A percentile compares a stretch with the other conserved stretches of the same genome.
These are phyloP conservation scores for Leptodactylus fuscus DNA, from an alignment of 2,113 vertebrate species.

Conservation along the genomic window DNA sequence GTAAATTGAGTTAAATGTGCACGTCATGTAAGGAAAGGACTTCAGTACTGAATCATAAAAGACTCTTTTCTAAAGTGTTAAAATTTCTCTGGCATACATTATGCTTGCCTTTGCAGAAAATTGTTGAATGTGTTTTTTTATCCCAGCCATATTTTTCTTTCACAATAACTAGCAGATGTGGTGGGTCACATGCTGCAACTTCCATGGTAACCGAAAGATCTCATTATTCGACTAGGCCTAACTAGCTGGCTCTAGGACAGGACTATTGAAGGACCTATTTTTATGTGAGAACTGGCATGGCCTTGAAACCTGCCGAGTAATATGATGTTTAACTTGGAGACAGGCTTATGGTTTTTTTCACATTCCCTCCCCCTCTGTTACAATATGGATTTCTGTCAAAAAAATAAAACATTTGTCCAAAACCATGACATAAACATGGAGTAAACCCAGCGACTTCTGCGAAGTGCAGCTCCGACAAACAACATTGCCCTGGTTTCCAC, in stretches of 20 bases:
- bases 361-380: slow-evolving; percentile 61
- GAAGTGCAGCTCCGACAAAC: slow-evolving; percentile 17
- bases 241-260: slow-evolving; percentile 65
- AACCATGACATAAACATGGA: slow-evolving; percentile 56
- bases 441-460: slow-evolving; percentile 47
- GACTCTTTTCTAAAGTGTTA: slow-evolving; percentile 64
- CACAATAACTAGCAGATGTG: slow-evolving; percentile 96
- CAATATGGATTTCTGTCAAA: slow-evolving; percentile 46
- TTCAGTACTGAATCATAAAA: slow-evolving; percentile 20
- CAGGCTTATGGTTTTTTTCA: slow-evolving; percentile 65
- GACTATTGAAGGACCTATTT: slow-evolving; percentile 59
- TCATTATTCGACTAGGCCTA: slow-evolving; percentile 73
- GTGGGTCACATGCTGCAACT: slow-evolving; percentile 78
- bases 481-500: slow-evolving; percentile 40
- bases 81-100: slow-evolving; percentile 78
- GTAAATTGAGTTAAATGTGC: background rate
- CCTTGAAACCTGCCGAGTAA: slow-evolving; percentile 66
- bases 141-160: slow-evolving; percentile 82
- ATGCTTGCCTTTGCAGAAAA: slow-evolving; percentile 92
- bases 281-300: slow-evolving; percentile 66
- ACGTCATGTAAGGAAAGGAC: background rate
- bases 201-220: slow-evolving; percentile 72
- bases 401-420: slow-evolving; percentile 48
- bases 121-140: slow-evolving; percentile 78
- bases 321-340: slow-evolving; percentile 66